Evolutionary conservation across 2,888 invertebrate species (phyloP).

Genomic region (Drosophila mimica): DNA sequence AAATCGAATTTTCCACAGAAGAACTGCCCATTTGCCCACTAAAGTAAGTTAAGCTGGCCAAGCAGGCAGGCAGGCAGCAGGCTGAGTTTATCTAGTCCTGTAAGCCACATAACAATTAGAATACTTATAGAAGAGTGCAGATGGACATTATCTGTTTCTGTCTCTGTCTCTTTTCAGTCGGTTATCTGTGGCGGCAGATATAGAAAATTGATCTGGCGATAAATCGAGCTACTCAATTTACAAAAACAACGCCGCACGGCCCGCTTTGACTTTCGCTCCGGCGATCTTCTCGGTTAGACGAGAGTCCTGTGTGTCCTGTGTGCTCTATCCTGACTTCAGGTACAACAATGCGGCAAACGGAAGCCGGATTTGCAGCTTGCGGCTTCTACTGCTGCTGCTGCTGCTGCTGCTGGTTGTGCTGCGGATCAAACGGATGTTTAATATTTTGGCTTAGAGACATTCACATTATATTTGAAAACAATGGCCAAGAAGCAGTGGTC

Average conservation of each 20-base stretch:
- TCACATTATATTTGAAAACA: constrained; percentile 82
- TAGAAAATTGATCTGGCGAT: constrained; percentile 78
- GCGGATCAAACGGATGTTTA: constrained; percentile 75
- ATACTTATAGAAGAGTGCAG: constrained; percentile 39
- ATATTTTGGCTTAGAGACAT: constrained; percentile 84
- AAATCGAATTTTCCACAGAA: constrained; percentile 57
- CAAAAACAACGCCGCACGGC: constrained; percentile 63
- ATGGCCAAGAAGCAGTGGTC: constrained; percentile 30
- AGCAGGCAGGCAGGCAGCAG: constrained; percentile 24
- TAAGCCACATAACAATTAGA: constrained; percentile 73
- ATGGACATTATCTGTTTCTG: constrained; percentile 9
- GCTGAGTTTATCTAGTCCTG: constrained; percentile 48
- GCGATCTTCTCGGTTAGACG: constrained; percentile 7
- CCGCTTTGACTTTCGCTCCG: constrained; percentile 74
- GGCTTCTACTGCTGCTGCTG: constrained; percentile 13
- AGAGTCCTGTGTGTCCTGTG: constrained; percentile 9
- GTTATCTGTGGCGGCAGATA: constrained; percentile 76
- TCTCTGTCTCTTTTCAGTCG: constrained; percentile 2
- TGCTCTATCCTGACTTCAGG: constrained; percentile 58
- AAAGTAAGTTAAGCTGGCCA: constrained; percentile 78
- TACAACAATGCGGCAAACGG: constrained; percentile 66
- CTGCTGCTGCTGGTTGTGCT: constrained; percentile 5
- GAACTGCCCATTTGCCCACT: constrained; percentile 75
- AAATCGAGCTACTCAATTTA: constrained; percentile 77
- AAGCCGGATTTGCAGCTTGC: constrained; percentile 70